Base-by-base conservation (phyloP, 2,888 invertebrate genomes). In the Cheilosia pagana region DNA sequence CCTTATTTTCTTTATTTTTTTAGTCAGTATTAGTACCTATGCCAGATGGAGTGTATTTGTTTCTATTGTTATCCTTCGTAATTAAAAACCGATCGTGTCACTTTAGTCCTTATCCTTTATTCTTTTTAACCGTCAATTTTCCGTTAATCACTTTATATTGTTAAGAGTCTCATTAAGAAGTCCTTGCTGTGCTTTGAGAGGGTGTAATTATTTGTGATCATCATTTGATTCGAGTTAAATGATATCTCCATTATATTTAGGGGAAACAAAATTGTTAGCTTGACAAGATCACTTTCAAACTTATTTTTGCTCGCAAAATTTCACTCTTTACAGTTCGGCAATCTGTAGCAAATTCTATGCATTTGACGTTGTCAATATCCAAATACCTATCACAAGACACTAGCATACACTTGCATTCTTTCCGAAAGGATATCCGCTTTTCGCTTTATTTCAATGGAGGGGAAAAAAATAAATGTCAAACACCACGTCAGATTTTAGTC, bases 201-300 rank as follows among this genome's bases (percentile, higher is more conserved):
- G 10, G 65, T 76, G 10, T 62, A 85, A 67, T 81, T 81, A 71
- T 81, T 85, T 81, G 70, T 81, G 5, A 62, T 81, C 55, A 71
- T 81, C 65, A 75, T 76, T 57, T 43, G 75, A 71, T 60, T 85
- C 57, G 71, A 79, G 53, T 71, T 12, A 19, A 81, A 68, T 81
- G 60, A 76, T 75, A 62, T 85, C 81, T 85, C 85, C 85, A 85
- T 85, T 75, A 81, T 85, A 74, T 50, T 62, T 78, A 1, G 31
- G 39, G 31, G 39, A 68, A 16, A 43, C 12, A n/a, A 19, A 43
- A 31, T 25, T 10, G 12, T 8, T 45, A 8, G 16, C n/a, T 31
- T 21, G 35, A 45, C 50, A 53, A 53, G 52, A 45, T 63, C 67
- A 65, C 62, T 10, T 25, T 25, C 23, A 16, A 62, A 53, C 10